A percentile compares a stretch with the other conserved stretches of the same genome.
phyloP scores from a whole-genome alignment of 2,797 vertebrate species.

The Amphiprion clarkii region DNA sequence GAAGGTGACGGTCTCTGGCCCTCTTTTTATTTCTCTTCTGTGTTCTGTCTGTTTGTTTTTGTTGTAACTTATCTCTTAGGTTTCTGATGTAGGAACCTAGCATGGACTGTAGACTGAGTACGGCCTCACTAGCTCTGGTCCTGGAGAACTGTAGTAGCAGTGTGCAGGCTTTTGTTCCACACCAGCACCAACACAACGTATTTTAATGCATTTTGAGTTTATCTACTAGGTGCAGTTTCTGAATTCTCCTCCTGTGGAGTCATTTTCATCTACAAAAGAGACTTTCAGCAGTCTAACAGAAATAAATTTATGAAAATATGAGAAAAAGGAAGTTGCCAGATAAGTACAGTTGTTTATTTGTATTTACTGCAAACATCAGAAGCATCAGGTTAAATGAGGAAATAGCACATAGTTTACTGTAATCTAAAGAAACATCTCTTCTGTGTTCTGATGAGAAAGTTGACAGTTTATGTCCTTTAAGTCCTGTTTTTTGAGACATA shows the following conservation, averaged over 20 bases:
- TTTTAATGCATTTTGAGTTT: conserved; percentile 8
- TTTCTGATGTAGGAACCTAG: conserved; percentile 85
- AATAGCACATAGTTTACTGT: neutral
- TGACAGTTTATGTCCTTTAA: too few relatives aligned
- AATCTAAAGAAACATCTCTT: neutral
- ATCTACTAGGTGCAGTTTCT: neutral
- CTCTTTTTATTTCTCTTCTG: conserved; percentile 77
- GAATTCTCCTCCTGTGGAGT: conserved; percentile 6
- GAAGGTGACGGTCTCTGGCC: conserved; percentile 90
- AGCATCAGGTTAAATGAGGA: conserved; percentile 1
- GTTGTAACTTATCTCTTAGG: conserved; percentile 80
- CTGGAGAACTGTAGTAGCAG: conserved; percentile 38
- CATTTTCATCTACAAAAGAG: conserved; percentile 2
- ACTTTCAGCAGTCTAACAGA: neutral
- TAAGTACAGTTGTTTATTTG: neutral
- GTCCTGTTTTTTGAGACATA: neutral
- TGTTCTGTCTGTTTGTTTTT: conserved; percentile 78
- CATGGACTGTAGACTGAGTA: conserved; percentile 81
- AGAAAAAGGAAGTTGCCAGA: neutral
- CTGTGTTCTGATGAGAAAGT: neutral
- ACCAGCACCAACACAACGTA: conserved; percentile 36
- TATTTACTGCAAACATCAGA: neutral
- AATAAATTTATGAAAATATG: neutral
- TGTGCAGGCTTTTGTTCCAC: conserved; percentile 68
- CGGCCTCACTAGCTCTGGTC: conserved; percentile 64